Evolutionary conservation across 2,888 invertebrate species (phyloP).

Genomic region (Ochlodes sylvanus): DNA sequence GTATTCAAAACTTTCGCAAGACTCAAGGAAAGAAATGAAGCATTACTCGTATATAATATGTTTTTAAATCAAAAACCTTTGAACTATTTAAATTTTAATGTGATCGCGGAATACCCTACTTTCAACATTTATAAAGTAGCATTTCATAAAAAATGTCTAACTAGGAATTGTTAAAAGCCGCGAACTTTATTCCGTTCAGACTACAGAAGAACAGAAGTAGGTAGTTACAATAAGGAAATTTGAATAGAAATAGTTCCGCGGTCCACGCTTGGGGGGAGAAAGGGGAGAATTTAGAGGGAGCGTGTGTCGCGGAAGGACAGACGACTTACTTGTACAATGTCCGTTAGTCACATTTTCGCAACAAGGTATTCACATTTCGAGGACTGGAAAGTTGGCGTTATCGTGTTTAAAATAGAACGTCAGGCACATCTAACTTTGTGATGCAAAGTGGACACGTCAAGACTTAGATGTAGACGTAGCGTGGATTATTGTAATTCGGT

Average conservation of each 20-base stretch:
- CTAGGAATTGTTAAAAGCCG: slow-evolving; percentile 28
- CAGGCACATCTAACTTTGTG: slow-evolving; percentile 83
- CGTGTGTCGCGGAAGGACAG: slow-evolving; percentile 69
- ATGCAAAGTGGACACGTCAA: slow-evolving; percentile 77
- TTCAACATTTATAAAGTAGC: slow-evolving; percentile 26
- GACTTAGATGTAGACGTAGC: slow-evolving; percentile 39
- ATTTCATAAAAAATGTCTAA: slow-evolving; percentile 28
- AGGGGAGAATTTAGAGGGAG: slow-evolving; percentile 42
- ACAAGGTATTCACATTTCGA: slow-evolving; percentile 85
- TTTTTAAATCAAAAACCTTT: slow-evolving; percentile 29
- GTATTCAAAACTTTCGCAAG: slow-evolving; percentile 9
- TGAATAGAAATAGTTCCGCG: slow-evolving; percentile 59
- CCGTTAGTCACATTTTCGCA: slow-evolving; percentile 85
- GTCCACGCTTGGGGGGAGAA: slow-evolving; percentile 42
- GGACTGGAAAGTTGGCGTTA: slow-evolving; percentile 83
- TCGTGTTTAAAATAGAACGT: slow-evolving; percentile 84
- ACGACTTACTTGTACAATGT: slow-evolving; percentile 81
- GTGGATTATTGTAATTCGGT: slow-evolving; percentile 33
- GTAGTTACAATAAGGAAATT: slow-evolving; percentile 55
- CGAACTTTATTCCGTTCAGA: slow-evolving; percentile 27
- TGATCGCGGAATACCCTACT: slow-evolving; percentile 6
- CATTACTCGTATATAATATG: slow-evolving; percentile 8
- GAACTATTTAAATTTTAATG: slow-evolving; percentile 29
- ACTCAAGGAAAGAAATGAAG: slow-evolving; percentile 11
- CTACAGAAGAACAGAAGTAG: slow-evolving; percentile 29